phyloP scores from a whole-genome alignment of 2,797 vertebrate genomes.

The Tachyglossus aculeatus region DNA sequence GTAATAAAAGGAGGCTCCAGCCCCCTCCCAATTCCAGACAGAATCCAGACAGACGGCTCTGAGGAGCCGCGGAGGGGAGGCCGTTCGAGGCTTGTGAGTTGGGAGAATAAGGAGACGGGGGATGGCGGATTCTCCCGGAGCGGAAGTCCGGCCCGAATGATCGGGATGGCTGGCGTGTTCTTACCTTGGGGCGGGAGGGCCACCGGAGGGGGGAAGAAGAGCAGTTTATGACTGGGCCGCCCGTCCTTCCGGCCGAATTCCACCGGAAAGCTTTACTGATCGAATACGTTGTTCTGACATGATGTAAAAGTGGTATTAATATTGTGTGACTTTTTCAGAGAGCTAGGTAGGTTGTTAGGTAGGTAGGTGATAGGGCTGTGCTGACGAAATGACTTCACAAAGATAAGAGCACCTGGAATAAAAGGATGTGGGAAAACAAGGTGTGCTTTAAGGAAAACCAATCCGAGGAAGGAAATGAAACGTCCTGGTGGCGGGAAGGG shows the following conservation, averaged over 20 bases:
- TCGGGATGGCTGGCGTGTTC: not conserved
- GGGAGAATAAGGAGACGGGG: no score
- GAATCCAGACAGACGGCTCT: no score
- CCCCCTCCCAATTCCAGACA: not conserved
- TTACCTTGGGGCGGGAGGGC: conserved; percentile 57
- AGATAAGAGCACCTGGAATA: conserved; percentile 75
- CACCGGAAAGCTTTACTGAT: conserved; percentile 88
- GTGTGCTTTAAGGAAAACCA: conserved; percentile 60
- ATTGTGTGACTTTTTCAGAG: conserved; percentile 76
- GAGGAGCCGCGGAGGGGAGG: no score
- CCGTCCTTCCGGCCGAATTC: conserved; percentile 67
- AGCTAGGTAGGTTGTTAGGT: conserved; percentile 72
- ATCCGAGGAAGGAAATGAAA: conserved; percentile 68
- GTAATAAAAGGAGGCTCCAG: not conserved
- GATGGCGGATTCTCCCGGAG: no score
- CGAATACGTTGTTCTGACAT: conserved; percentile 81
- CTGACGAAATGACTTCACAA: conserved; percentile 72
- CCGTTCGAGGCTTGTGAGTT: no score
- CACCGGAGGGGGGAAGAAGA: conserved; percentile 44
- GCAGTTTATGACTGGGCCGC: conserved; percentile 42
- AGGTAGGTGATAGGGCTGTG: conserved; percentile 69
- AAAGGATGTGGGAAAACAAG: conserved; percentile 64
- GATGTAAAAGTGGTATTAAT: conserved; percentile 77
- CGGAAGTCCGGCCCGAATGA: no score
- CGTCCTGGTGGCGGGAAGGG: conserved; percentile 41